Base-by-base conservation (phyloP, 2,888 invertebrate genomes). In the Meteorus colon region DNA sequence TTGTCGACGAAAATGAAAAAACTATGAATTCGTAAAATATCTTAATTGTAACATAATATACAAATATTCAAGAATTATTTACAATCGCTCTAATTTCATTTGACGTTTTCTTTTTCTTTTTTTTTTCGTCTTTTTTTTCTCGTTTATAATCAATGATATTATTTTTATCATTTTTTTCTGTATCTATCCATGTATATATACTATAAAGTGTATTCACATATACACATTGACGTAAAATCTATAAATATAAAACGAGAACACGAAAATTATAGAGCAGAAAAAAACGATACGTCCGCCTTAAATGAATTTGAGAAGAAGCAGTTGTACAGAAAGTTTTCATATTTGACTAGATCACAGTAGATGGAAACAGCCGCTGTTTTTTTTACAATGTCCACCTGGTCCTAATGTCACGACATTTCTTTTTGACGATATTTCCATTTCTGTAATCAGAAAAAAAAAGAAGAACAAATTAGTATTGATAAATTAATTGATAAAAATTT, bases 291-390 rank as follows among this genome's bases (percentile, higher is more conserved):
- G 48, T 59, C 45, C 55, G 51, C 67, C 65, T 69, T 74, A 82
- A 82, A 55, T 51, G 68, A 73, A 70, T 70, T 63, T 67, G 69
- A 31, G 48, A 29, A 51, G 67, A 60, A 77, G 75, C 51, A 72
- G 71, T 80, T 76, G 79, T 81, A 82, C 79, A 84, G 73, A 81
- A 73, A 81, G 73, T 76, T 41, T 66, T 55, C 19, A 78, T 78
- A 78, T 84, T 85, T 88, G 88, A 88, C 88, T 88, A 88, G 88
- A 88, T 88, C 86, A 87, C 86, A 87, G 85, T 83, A 81, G 75
- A 79, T 83, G 81, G 81, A 83, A 24, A 86, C 83, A 86, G 84
- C 85, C 83, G 82, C 82, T 79, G 79, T 74, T 83, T 73, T 74
- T 63, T 73, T 70, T 41, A 41, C 12, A 41, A 41, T 71, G 74